Conservation (phyloP, 2,113 vertebrate species). For the Dicerorhinus sumatrensis region DNA sequence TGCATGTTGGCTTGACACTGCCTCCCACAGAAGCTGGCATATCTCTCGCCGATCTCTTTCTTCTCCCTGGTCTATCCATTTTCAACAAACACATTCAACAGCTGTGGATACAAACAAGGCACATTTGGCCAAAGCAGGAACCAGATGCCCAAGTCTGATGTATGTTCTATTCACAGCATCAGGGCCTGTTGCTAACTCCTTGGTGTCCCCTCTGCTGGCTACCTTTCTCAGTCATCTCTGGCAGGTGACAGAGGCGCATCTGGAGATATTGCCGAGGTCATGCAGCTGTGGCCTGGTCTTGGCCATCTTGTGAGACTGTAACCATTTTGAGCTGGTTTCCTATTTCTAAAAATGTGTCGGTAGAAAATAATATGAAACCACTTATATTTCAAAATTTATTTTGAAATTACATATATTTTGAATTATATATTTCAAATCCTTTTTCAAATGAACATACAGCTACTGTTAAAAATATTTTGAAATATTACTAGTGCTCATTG, state of each 20-base stretch:
- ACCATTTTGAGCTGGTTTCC: background rate
- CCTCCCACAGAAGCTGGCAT: constrained; percentile 62
- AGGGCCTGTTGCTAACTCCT: constrained; percentile 77
- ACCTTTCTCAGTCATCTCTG: constrained; percentile 69
- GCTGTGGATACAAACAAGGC: constrained; percentile 88
- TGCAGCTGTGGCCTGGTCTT: constrained; percentile 72
- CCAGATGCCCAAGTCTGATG: constrained; percentile 85
- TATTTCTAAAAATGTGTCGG: constrained; percentile 67
- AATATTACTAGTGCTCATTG: background rate
- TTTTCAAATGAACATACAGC: no score
- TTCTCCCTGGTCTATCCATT: constrained; percentile 73
- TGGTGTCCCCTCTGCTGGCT: constrained; percentile 83
- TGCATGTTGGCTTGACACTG: constrained; percentile 74
- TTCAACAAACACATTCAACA: constrained; percentile 85
- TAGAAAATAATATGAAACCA: background rate
- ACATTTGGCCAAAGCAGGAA: constrained; percentile 87
- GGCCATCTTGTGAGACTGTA: constrained; percentile 26
- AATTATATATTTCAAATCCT: no score
- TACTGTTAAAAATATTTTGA: background rate
- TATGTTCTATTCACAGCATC: constrained; percentile 79
- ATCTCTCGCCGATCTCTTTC: constrained; percentile 70
- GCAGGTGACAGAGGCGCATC: constrained; percentile 79
- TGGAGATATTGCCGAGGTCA: constrained; percentile 78
- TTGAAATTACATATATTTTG: no score
- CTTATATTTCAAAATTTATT: no score